phyloP scores from a whole-genome alignment of 2,797 vertebrate species.

The Nannoperca obscura region DNA sequence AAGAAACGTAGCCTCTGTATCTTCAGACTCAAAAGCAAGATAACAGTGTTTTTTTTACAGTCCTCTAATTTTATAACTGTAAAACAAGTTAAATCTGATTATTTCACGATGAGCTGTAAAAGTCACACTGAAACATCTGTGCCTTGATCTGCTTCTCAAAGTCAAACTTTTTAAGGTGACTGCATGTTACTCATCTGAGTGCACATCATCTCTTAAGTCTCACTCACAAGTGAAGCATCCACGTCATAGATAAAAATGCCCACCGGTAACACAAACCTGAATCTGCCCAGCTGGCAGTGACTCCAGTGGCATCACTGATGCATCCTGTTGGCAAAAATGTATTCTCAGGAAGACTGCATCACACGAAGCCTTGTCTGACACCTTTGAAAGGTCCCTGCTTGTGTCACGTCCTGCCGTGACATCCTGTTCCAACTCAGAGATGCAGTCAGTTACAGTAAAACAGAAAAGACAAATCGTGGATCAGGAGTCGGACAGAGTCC shows the following conservation, averaged over 20 bases:
- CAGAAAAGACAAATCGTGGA: neutral
- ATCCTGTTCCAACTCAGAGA: conserved; percentile 16
- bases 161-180: neutral
- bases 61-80: neutral
- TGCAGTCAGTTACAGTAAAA: neutral
- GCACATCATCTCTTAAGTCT: neutral
- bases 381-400: neutral
- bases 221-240: neutral
- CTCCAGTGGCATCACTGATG: neutral
- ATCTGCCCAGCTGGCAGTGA: neutral
- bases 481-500: neutral
- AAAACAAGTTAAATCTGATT: neutral
- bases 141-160: neutral
- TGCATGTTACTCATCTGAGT: neutral
- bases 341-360: neutral
- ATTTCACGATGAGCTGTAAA: neutral
- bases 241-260: neutral
- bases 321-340: conserved; percentile 38
- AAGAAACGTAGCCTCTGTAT: neutral
- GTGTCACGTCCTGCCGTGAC: conserved; percentile 7
- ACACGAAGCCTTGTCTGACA: neutral
- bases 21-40: neutral
- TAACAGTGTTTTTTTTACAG: neutral
- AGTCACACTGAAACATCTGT: neutral
- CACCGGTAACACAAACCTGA: neutral